Conservation (phyloP, 2,888 invertebrate genomes). For the Amiota mariae region DNA sequence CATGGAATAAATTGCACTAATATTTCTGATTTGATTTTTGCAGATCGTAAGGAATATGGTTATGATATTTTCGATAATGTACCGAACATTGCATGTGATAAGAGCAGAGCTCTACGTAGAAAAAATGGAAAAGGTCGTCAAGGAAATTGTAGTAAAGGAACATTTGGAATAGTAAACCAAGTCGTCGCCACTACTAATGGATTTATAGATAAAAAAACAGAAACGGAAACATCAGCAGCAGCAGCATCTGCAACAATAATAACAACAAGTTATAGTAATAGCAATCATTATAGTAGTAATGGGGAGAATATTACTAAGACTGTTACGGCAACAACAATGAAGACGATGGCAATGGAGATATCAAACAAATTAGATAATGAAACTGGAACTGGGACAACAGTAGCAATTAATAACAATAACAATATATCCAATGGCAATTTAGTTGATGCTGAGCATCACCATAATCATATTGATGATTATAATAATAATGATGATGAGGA, state of each 20-base stretch:
- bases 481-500: slow-evolving; percentile 35
- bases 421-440: slow-evolving; percentile 34
- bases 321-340: slow-evolving; percentile 35
- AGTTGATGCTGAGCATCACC: slow-evolving; percentile 30
- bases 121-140: slow-evolving; percentile 41
- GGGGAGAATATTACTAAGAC: slow-evolving; percentile 34
- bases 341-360: slow-evolving; percentile 38
- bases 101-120: slow-evolving; percentile 69
- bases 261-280: slow-evolving; percentile 36
- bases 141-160: slow-evolving; percentile 18
- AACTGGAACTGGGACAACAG: slow-evolving; percentile 48
- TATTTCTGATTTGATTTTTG: slow-evolving; percentile 43
- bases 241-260: slow-evolving; percentile 13
- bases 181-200: slow-evolving; percentile 11
- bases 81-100: slow-evolving; percentile 72
- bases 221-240: too few species aligned
- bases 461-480: slow-evolving; percentile 7
- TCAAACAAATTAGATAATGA: slow-evolving; percentile 54
- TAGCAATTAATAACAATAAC: slow-evolving; percentile 48
- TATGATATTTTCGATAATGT: slow-evolving; percentile 70
- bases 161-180: too few species aligned
- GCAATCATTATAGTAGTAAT: slow-evolving; percentile 29
- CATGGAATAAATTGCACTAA: neutral
- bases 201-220: slow-evolving; percentile 16
- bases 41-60: slow-evolving; percentile 74